Percentiles rank a stretch among this genome's conserved stretches.
Conservation (phyloP, 2,797 vertebrate species). For the Oophaga sylvatica region DNA sequence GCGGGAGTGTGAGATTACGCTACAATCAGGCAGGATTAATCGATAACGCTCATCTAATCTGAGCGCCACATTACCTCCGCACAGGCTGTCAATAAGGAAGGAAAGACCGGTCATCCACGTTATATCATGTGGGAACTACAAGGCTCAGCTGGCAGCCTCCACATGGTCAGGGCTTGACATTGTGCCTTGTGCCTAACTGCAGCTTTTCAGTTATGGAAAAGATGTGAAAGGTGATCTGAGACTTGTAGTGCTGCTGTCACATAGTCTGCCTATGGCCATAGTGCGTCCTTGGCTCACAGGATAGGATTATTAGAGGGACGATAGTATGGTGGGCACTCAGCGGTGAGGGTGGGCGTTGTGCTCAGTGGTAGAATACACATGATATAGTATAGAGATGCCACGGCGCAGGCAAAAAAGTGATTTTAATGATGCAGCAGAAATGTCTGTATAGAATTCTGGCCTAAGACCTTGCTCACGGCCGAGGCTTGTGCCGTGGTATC, state of each 20-base stretch:
- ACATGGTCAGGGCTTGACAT: too few relatives aligned
- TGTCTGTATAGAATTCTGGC: too few relatives aligned
- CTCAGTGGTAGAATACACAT: too few relatives aligned
- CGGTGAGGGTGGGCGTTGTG: too few relatives aligned
- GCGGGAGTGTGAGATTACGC: background rate
- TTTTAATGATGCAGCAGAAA: too few relatives aligned
- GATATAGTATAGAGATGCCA: too few relatives aligned
- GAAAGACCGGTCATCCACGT: background rate
- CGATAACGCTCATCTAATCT: conserved; percentile 10
- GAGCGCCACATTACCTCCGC: conserved; percentile 1
- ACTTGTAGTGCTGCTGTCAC: background rate
- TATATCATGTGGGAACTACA: background rate
- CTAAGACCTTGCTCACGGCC: too few relatives aligned
- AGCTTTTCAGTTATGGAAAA: background rate
- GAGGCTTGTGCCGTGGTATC: too few relatives aligned
- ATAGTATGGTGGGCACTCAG: too few relatives aligned
- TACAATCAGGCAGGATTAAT: conserved; percentile 29
- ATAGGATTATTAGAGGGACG: background rate
- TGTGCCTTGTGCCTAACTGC: background rate
- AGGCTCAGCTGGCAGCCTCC: background rate
- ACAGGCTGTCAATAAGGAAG: conserved; percentile 6
- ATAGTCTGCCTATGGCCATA: background rate
- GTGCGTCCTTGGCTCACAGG: background rate
- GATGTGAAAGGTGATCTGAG: background rate
- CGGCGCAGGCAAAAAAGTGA: too few relatives aligned